A percentile compares a stretch with the other conserved stretches of the same genome.
Conservation (phyloP, 2,113 vertebrate genomes). For the Lepisosteus osseus region DNA sequence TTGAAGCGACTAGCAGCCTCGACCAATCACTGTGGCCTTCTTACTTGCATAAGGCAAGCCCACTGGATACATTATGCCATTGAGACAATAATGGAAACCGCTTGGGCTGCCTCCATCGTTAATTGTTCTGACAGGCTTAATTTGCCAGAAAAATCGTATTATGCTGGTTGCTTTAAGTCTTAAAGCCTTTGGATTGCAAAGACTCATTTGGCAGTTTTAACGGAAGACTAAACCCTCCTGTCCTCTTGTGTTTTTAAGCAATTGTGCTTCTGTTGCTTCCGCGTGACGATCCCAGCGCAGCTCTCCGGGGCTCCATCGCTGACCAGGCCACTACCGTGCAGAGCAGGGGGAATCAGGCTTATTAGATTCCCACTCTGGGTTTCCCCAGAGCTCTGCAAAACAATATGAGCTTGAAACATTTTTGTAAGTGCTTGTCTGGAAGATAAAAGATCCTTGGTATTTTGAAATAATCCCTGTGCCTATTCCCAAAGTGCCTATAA, state of each 20-base stretch:
- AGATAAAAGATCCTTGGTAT: neutral
- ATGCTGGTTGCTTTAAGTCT: neutral
- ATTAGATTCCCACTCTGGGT: neutral
- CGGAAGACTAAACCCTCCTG: neutral
- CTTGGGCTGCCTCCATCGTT: neutral
- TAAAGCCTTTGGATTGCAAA: constrained; percentile 1
- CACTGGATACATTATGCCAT: neutral
- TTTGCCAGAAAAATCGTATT: constrained; percentile 18
- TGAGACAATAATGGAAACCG: constrained; percentile 3
- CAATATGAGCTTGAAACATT: constrained; percentile 3
- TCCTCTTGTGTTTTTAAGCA: no score
- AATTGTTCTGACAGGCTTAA: constrained; percentile 15
- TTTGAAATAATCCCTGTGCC: neutral
- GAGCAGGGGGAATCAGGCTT: neutral
- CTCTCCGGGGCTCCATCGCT: neutral
- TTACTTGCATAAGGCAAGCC: neutral
- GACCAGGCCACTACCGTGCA: neutral
- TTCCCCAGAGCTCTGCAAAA: neutral
- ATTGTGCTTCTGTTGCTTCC: no score
- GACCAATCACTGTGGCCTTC: neutral
- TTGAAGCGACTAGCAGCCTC: neutral
- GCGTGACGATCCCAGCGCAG: neutral
- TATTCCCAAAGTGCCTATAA: neutral
- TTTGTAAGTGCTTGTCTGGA: neutral
- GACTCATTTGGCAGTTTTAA: neutral